Evolutionary conservation across 1,140 invertebrate species (phyloP).

Genomic region (Platyscapa corneri): DNA sequence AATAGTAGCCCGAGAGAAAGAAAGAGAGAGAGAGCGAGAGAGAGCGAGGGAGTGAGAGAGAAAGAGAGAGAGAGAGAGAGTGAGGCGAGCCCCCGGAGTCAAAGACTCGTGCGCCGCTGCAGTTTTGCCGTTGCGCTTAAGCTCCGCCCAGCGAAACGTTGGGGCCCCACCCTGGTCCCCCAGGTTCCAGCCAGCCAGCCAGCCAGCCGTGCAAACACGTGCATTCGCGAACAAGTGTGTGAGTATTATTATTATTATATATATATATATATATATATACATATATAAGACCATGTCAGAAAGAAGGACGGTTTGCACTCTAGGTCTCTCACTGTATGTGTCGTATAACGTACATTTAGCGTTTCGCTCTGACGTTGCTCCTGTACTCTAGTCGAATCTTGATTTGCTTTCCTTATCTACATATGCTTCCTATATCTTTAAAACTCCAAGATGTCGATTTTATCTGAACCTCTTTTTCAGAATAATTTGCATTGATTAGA

Average conservation of each 20-base stretch:
- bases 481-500: background rate
- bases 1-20: conserved; percentile 66
- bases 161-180: conserved; percentile 71
- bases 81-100: conserved; percentile 48
- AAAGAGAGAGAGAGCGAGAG: conserved; percentile 22
- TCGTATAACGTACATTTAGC: background rate
- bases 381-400: background rate
- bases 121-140: conserved; percentile 70
- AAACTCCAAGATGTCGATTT: background rate
- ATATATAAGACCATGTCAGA: background rate
- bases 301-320: background rate
- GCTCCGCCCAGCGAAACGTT: conserved; percentile 72
- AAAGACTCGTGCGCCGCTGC: conserved; percentile 25
- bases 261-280: too few relatives aligned
- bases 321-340: background rate
- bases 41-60: conserved; percentile 57
- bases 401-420: background rate
- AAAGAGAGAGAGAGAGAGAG: conserved; percentile 46
- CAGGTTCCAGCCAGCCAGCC: conserved; percentile 10
- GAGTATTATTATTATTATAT: too few relatives aligned
- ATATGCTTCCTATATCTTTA: background rate
- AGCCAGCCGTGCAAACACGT: conserved; percentile 1
- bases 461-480: background rate
- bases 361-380: background rate
- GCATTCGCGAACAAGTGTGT: background rate